These are phyloP conservation scores for Heliconius erato DNA, from an alignment of 2,888 invertebrate species.

Conservation along the genomic window DNA sequence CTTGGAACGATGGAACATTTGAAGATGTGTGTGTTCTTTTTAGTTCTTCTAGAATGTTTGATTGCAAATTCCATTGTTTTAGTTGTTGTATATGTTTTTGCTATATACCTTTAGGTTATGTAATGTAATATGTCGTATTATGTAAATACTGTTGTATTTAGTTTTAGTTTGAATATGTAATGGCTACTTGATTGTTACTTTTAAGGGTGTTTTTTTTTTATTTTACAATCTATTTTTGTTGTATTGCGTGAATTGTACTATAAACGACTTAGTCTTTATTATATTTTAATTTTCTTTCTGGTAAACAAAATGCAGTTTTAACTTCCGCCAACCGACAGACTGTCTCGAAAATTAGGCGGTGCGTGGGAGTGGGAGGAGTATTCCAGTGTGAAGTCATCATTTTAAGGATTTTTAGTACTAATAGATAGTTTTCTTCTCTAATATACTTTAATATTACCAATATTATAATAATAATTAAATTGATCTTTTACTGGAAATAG, in stretches of 20 bases:
- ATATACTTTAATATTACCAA: not conserved
- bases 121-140: not conserved
- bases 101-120: not conserved
- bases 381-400: no score
- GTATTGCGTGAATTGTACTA: not conserved
- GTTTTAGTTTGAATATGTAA: not conserved
- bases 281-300: no score
- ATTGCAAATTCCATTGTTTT: not conserved
- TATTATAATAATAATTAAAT: not conserved
- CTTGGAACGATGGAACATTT: not conserved
- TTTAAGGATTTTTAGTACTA: no score
- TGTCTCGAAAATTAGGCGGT: no score
- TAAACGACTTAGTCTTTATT: not conserved
- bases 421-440: no score
- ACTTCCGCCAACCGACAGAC: no score
- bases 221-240: not conserved
- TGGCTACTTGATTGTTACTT: not conserved
- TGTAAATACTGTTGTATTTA: conserved; percentile 11
- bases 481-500: conserved; percentile 19
- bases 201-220: not conserved
- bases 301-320: no score
- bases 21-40: not conserved
- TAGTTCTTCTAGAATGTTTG: not conserved
- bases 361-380: no score
- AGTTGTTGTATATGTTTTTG: not conserved